phyloP scores from a whole-genome alignment of 2,113 vertebrate species.

The Boleophthalmus pectinirostris region DNA sequence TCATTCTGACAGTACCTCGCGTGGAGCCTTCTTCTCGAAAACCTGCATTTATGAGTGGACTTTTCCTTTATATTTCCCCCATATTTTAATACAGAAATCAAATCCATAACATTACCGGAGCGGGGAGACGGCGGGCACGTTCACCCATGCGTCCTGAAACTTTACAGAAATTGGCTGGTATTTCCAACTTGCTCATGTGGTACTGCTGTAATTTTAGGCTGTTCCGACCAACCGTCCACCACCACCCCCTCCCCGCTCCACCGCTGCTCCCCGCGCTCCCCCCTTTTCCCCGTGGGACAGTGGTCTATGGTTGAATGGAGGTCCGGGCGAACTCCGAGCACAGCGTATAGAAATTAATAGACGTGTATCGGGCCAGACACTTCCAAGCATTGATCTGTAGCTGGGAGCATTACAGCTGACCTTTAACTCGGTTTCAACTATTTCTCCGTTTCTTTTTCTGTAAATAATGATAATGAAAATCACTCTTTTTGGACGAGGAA shows the following conservation, averaged over 20 bases:
- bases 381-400: slow-evolving; percentile 53
- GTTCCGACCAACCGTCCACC: slow-evolving; percentile 46
- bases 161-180: slow-evolving; percentile 44
- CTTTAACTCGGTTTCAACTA: slow-evolving; percentile 48
- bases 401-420: slow-evolving; percentile 48
- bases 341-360: slow-evolving; percentile 22
- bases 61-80: no score
- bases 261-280: no score
- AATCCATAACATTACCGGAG: slow-evolving; percentile 13
- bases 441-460: slow-evolving; percentile 16
- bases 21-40: no score
- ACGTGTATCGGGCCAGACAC: slow-evolving; percentile 44
- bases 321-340: slow-evolving; percentile 35
- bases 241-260: no score
- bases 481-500: slow-evolving; percentile 14
- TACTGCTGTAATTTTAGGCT: slow-evolving; percentile 52
- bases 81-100: slow-evolving; percentile 26
- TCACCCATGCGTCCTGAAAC: slow-evolving; percentile 43
- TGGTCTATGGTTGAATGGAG: slow-evolving; percentile 56
- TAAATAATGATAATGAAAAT: slow-evolving; percentile 15
- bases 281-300: slow-evolving; percentile 37
- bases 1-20: neutral
- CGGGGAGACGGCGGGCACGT: slow-evolving; percentile 6
- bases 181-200: slow-evolving; percentile 57
- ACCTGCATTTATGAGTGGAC: no score